Evolutionary conservation across 2,113 vertebrate genomes (phyloP).

Genomic region (Abramis brama): DNA sequence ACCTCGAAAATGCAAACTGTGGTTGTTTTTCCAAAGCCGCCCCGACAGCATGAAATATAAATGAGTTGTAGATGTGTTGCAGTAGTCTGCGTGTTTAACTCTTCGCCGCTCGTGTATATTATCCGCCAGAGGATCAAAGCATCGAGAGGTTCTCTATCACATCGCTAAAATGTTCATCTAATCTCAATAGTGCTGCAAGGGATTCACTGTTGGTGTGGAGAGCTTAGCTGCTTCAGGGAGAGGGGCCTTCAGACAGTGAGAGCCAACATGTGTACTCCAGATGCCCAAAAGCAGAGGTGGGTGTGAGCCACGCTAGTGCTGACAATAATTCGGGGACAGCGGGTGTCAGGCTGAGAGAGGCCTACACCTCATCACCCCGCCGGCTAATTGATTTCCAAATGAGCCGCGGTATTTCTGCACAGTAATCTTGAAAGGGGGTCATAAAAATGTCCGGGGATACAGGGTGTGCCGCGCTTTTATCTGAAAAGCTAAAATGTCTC

Average conservation of each 20-base stretch:
- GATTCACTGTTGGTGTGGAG: constrained; percentile 48
- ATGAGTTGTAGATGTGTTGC: constrained; percentile 12
- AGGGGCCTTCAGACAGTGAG: constrained; percentile 14
- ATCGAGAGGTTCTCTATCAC: constrained; percentile 22
- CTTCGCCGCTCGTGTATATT: background rate
- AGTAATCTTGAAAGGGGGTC: constrained; percentile 91
- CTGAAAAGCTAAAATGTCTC: constrained; percentile 75
- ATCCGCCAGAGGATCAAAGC: constrained; percentile 47
- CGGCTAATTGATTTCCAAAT: constrained; percentile 95
- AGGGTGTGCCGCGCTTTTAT: constrained; percentile 88
- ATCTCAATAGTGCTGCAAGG: constrained; percentile 48
- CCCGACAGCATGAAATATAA: constrained; percentile 10
- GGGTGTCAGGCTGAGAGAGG: constrained; percentile 87
- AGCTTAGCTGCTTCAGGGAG: constrained; percentile 33
- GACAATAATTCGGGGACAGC: constrained; percentile 89
- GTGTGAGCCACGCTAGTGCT: constrained; percentile 76
- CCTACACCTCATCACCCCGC: constrained; percentile 89
- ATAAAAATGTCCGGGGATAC: constrained; percentile 89
- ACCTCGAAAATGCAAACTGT: background rate
- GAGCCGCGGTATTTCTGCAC: constrained; percentile 89
- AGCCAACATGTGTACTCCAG: constrained; percentile 87
- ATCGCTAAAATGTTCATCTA: constrained; percentile 51
- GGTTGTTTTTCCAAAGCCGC: constrained; percentile 2
- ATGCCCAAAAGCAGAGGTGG: constrained; percentile 74
- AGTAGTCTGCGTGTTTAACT: constrained; percentile 8